phyloP scores from a whole-genome alignment of 2,888 invertebrate species.

The Idaea aversata region DNA sequence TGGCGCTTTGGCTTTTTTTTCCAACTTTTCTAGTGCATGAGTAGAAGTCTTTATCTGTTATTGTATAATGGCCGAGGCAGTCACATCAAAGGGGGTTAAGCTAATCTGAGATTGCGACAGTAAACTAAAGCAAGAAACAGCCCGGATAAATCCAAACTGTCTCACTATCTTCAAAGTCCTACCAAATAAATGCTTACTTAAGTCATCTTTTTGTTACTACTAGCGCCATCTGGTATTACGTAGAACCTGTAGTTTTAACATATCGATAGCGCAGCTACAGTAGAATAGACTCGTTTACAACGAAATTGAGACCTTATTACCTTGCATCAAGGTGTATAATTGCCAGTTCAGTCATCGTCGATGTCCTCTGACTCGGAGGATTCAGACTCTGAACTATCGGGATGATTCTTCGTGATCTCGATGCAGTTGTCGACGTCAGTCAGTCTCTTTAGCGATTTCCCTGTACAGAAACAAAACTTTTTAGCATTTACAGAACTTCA shows the following conservation, averaged over 20 bases:
- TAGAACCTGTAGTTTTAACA: not conserved
- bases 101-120: no score
- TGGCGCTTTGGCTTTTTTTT: no score
- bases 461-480: conserved; percentile 35
- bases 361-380: conserved; percentile 57
- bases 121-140: no score
- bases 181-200: no score
- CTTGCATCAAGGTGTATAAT: conserved; percentile 13
- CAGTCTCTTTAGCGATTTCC: conserved; percentile 71
- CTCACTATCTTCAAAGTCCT: no score
- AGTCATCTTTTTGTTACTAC: not conserved
- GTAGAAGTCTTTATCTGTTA: no score
- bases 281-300: not conserved
- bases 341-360: conserved; percentile 59
- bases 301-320: not conserved
- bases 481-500: not conserved
- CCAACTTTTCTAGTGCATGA: no score
- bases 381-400: conserved; percentile 73
- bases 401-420: conserved; percentile 75
- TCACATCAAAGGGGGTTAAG: no score
- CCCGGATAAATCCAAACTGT: no score
- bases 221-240: not conserved
- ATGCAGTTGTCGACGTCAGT: conserved; percentile 77
- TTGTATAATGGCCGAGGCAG: no score
- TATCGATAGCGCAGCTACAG: not conserved